Evolutionary conservation across 64 coral and sea anemone genomes (phyloP).

Genomic region (Pocillopora verrucosa): DNA sequence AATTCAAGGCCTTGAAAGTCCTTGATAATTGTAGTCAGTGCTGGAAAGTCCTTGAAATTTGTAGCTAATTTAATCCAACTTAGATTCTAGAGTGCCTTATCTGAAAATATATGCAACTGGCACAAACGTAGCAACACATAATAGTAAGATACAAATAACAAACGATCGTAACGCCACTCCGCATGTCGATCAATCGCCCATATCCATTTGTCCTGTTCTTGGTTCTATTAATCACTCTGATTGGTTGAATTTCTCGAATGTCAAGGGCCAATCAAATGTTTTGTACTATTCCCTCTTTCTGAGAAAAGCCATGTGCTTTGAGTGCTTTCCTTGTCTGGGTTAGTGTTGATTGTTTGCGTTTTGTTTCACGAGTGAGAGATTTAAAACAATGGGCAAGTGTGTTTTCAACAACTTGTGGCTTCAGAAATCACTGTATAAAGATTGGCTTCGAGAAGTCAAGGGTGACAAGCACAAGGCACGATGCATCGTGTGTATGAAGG

Average conservation of each 20-base stretch:
- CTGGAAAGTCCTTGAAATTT: slow-evolving; percentile 63
- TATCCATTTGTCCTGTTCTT: slow-evolving; percentile 39
- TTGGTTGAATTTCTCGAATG: slow-evolving; percentile 49
- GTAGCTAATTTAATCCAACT: slow-evolving; percentile 59
- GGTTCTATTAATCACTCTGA: slow-evolving; percentile 43
- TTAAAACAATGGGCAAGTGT: too few relatives aligned
- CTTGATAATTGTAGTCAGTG: slow-evolving; percentile 54
- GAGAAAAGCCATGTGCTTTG: too few relatives aligned
- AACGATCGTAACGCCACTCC: slow-evolving; percentile 34
- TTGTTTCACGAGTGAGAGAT: too few relatives aligned
- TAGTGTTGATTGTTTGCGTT: too few relatives aligned
- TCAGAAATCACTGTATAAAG: too few relatives aligned
- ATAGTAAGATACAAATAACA: slow-evolving; percentile 45
- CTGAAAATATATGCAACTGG: slow-evolving; percentile 57
- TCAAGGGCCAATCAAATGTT: too few relatives aligned
- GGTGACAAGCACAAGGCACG: too few relatives aligned
- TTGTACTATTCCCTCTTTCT: too few relatives aligned
- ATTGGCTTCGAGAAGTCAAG: too few relatives aligned
- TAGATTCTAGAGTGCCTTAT: slow-evolving; percentile 59
- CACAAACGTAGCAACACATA: slow-evolving; percentile 51
- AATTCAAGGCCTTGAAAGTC: slow-evolving; percentile 63
- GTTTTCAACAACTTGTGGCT: too few relatives aligned
- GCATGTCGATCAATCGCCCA: slow-evolving; percentile 44
- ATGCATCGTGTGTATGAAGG: neutral
- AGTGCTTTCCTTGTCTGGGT: too few relatives aligned